Percentiles rank a stretch among this genome's conserved stretches.
These are phyloP conservation scores for Centrocercus urophasianus DNA, from an alignment of 2,113 vertebrate genomes.

Conservation along the genomic window DNA sequence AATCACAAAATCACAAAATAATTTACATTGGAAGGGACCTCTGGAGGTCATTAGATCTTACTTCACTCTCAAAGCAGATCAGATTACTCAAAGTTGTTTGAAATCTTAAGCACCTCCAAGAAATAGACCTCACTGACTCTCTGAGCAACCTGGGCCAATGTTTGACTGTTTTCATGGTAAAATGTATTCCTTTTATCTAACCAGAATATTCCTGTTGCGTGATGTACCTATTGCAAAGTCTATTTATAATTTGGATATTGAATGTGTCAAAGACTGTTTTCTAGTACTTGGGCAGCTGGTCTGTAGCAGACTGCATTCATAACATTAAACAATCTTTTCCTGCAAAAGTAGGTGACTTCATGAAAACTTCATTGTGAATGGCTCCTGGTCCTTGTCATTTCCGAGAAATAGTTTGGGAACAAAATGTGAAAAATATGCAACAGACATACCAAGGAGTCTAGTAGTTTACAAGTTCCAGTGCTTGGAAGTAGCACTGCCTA, in stretches of 20 bases:
- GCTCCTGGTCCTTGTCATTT: not conserved
- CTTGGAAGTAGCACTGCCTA: not conserved
- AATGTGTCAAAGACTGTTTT: not conserved
- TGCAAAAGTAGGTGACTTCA: not conserved
- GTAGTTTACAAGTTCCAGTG: not conserved
- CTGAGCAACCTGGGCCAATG: not conserved
- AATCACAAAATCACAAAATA: not conserved
- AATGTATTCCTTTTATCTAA: not conserved
- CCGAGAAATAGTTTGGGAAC: not conserved
- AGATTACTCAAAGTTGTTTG: not conserved
- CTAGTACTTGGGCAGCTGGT: not conserved
- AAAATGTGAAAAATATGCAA: not conserved
- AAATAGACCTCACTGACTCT: not conserved
- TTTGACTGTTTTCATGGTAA: not conserved
- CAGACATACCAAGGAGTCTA: not conserved
- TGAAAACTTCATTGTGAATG: not conserved
- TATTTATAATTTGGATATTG: not conserved
- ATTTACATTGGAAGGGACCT: not conserved
- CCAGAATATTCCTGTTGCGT: not conserved
- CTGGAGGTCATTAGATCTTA: rapidly evolving
- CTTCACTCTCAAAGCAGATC: not conserved
- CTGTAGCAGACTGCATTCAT: not conserved
- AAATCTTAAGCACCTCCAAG: not conserved
- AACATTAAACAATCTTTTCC: not conserved
- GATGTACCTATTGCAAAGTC: not conserved